Conservation (phyloP, 2,888 invertebrate species). For the Dasysyrphus albostriatus region DNA sequence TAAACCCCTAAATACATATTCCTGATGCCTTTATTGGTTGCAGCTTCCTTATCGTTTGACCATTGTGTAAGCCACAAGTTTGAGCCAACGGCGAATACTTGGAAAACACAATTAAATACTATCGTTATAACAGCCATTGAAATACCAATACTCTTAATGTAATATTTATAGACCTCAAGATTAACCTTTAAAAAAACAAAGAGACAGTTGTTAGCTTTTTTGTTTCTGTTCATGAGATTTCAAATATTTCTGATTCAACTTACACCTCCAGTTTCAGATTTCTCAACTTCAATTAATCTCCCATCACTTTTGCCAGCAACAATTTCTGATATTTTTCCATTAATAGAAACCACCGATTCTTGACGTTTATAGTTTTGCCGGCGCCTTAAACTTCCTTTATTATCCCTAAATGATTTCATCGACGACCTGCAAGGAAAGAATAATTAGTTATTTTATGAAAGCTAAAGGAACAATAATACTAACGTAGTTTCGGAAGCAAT, state of each 20-base stretch:
- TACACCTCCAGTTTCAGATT: slow-evolving; percentile 95
- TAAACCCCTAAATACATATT: slow-evolving; percentile 95
- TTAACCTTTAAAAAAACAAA: slow-evolving; percentile 87
- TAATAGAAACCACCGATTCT: slow-evolving; percentile 84
- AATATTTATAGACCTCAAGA: slow-evolving; percentile 94
- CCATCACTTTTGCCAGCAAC: slow-evolving; percentile 83
- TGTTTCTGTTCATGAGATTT: background rate
- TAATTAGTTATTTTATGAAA: too few relatives aligned
- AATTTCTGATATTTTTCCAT: slow-evolving; percentile 81
- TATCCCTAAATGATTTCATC: slow-evolving; percentile 81
- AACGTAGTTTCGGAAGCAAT: slow-evolving; percentile 87
- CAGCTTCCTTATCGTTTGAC: slow-evolving; percentile 89
- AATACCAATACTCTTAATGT: slow-evolving; percentile 93
- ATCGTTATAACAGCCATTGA: slow-evolving; percentile 89
- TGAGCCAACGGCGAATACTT: slow-evolving; percentile 93
- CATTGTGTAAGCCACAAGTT: slow-evolving; percentile 94
- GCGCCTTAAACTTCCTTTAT: slow-evolving; percentile 78
- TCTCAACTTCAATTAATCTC: slow-evolving; percentile 95
- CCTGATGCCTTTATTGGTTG: slow-evolving; percentile 86
- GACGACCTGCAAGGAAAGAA: slow-evolving; percentile 77
- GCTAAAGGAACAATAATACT: too few relatives aligned
- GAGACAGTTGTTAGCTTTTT: background rate
- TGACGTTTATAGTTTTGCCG: slow-evolving; percentile 80
- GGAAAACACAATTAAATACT: slow-evolving; percentile 91
- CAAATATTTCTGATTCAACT: slow-evolving; percentile 79